Conservation (phyloP, 2,797 vertebrate genomes). For the Buphagus erythrorhynchus region DNA sequence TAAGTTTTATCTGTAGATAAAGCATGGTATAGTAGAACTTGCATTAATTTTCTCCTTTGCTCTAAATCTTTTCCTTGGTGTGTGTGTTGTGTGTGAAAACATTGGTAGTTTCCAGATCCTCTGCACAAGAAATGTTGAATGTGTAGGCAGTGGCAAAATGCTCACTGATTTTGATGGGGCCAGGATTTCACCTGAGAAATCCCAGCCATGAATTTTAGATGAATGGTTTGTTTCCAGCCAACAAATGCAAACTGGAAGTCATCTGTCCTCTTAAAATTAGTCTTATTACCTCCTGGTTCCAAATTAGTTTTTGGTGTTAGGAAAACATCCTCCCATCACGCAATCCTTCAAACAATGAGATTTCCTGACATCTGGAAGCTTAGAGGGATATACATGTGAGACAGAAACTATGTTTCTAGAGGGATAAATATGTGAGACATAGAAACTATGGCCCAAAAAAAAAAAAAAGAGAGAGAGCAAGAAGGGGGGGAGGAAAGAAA, state of each 20-base stretch:
- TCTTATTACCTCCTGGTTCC: background rate
- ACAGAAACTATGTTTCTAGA: background rate
- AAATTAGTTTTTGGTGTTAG: background rate
- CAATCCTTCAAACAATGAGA: background rate
- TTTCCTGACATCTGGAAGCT: background rate
- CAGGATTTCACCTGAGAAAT: background rate
- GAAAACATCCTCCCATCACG: background rate
- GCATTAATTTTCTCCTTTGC: background rate
- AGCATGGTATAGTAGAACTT: background rate
- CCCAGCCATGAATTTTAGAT: background rate
- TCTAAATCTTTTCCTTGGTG: background rate
- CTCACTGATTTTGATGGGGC: background rate
- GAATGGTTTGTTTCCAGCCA: slow-evolving; percentile 16
- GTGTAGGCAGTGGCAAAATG: background rate
- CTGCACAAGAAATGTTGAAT: background rate
- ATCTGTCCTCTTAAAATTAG: background rate
- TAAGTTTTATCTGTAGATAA: background rate
- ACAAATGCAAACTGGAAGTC: background rate
- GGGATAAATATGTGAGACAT: background rate
- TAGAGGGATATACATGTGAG: background rate
- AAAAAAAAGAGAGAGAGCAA: too few species aligned
- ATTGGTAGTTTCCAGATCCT: background rate
- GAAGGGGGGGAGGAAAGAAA: background rate
- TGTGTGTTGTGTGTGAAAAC: background rate
- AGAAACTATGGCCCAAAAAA: background rate